Percentiles rank a stretch among this genome's conserved stretches.
Evolutionary conservation across 2,797 vertebrate genomes (phyloP).

Genomic region (Darevskia mixta): DNA sequence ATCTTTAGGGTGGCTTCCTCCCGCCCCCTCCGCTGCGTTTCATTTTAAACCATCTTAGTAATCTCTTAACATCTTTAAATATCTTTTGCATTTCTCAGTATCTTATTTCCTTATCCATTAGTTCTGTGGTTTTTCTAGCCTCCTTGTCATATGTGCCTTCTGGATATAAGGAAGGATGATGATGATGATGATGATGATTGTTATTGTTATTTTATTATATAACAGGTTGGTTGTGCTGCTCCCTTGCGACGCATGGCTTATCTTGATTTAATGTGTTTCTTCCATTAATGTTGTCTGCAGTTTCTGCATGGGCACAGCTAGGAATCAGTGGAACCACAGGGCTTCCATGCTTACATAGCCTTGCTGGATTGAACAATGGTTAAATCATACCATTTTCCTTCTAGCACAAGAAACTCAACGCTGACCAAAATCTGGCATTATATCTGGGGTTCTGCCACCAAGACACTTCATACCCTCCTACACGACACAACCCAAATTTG

Average conservation of each 20-base stretch:
- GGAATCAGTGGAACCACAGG: background rate
- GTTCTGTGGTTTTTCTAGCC: conserved; percentile 27
- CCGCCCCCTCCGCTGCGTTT: no score
- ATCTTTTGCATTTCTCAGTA: no score
- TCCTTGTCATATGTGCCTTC: conserved; percentile 18
- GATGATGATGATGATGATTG: no score
- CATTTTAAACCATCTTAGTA: no score
- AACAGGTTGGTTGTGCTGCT: background rate
- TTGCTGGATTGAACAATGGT: background rate
- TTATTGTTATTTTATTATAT: no score
- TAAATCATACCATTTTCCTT: background rate
- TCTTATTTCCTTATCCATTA: no score
- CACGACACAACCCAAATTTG: no score
- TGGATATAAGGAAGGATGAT: no score
- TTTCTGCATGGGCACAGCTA: background rate
- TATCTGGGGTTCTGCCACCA: background rate
- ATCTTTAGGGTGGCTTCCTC: no score
- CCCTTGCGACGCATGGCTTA: no score
- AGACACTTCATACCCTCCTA: no score
- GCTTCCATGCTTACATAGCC: background rate
- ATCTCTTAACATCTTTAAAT: no score
- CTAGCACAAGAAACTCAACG: background rate
- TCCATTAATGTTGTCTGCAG: background rate
- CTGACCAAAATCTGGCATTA: background rate
- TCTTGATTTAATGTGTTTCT: background rate